These are phyloP conservation scores for Oophaga sylvatica DNA, from an alignment of 2,797 vertebrate species.

Conservation along the genomic window DNA sequence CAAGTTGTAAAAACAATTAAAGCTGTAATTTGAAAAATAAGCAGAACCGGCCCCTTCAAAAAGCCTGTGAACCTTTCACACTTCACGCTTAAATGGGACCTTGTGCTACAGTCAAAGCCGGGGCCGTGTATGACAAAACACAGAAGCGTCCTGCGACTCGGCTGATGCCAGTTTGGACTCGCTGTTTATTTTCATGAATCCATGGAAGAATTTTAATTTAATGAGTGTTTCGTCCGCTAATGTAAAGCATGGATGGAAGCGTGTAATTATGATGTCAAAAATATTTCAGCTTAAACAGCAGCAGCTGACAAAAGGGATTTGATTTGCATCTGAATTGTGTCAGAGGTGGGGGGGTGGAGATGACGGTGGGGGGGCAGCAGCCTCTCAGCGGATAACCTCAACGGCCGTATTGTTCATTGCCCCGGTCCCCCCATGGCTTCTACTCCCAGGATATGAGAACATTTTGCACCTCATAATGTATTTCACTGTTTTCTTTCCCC, in stretches of 20 bases:
- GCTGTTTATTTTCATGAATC: slow-evolving; percentile 99
- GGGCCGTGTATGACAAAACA: slow-evolving; percentile 80
- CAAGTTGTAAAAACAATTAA: slow-evolving; percentile 83
- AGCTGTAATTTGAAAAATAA: slow-evolving; percentile 80
- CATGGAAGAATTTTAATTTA: slow-evolving; percentile 98
- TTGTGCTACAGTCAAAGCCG: slow-evolving; percentile 72
- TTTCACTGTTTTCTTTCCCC: slow-evolving; percentile 30
- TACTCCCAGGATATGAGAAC: slow-evolving; percentile 43
- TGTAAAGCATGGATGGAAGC: slow-evolving; percentile 84
- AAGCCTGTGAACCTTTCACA: slow-evolving; percentile 84
- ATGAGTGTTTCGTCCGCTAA: slow-evolving; percentile 89
- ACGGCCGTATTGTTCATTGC: slow-evolving; percentile 39
- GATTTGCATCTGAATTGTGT: slow-evolving; percentile 79
- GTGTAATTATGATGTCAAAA: slow-evolving; percentile 94
- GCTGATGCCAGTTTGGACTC: slow-evolving; percentile 88
- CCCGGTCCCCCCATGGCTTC: background rate
- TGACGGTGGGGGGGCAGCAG: slow-evolving; percentile 52
- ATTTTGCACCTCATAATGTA: slow-evolving; percentile 44
- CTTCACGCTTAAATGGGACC: slow-evolving; percentile 78
- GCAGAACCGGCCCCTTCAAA: slow-evolving; percentile 76
- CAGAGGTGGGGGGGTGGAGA: background rate
- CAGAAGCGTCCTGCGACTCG: slow-evolving; percentile 87
- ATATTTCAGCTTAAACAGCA: slow-evolving; percentile 87
- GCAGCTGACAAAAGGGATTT: slow-evolving; percentile 77
- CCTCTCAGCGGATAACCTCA: slow-evolving; percentile 67